Evolutionary conservation across 1,140 invertebrate species (phyloP).

Genomic region (Harlomillsia oculata): DNA sequence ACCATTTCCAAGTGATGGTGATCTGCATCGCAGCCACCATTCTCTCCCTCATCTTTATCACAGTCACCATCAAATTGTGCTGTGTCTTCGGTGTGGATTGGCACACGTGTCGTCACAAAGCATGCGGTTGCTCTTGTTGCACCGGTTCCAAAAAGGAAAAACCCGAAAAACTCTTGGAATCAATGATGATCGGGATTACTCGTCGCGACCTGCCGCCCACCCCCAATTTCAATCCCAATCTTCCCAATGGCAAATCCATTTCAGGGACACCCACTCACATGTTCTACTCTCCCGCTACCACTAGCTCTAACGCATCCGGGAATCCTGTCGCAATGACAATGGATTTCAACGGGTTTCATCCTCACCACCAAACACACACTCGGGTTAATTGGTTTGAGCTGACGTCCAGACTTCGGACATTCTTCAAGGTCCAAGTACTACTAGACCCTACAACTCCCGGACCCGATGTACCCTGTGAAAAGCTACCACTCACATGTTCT

Average conservation of each 20-base stretch:
- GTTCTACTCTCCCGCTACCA: constrained; percentile 10
- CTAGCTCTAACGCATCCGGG: constrained; percentile 10
- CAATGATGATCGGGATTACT: constrained; percentile 1
- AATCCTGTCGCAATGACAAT: constrained; percentile 15
- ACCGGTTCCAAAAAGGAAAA: constrained; percentile 14
- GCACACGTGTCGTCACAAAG: neutral
- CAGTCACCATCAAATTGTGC: constrained; percentile 22
- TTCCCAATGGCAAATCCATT: constrained; percentile 19
- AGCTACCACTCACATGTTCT: constrained; percentile 9
- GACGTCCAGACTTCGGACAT: constrained; percentile 61
- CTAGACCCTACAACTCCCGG: neutral
- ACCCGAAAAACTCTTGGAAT: constrained; percentile 17
- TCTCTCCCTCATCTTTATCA: constrained; percentile 17
- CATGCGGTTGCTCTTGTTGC: neutral
- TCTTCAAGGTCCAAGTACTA: constrained; percentile 39
- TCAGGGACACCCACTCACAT: constrained; percentile 9
- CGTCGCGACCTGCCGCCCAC: constrained; percentile 14
- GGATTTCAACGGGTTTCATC: constrained; percentile 16
- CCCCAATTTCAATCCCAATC: constrained; percentile 19
- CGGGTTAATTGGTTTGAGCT: constrained; percentile 69
- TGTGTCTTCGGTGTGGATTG: constrained; percentile 10
- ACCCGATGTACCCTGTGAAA: neutral
- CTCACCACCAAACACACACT: constrained; percentile 40
- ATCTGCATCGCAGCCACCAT: constrained; percentile 23
- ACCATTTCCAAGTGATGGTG: constrained; percentile 28